Percentiles rank a stretch among this genome's conserved stretches.
These are phyloP conservation scores for Poecilia gillii DNA, from an alignment of 2,797 vertebrate genomes.

Conservation along the genomic window DNA sequence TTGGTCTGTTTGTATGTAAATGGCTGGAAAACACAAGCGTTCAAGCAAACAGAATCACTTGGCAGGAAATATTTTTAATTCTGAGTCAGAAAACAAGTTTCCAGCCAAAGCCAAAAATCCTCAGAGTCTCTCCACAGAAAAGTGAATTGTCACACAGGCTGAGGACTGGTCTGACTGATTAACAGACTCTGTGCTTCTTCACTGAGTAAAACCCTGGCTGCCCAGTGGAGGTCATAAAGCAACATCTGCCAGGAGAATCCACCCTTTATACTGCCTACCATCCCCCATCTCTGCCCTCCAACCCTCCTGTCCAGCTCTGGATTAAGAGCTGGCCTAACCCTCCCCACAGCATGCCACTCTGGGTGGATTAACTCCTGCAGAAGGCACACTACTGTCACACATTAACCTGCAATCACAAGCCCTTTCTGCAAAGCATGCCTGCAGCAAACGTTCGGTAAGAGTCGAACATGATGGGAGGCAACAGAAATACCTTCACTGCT, in stretches of 20 bases:
- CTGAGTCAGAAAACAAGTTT: neutral
- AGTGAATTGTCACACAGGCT: neutral
- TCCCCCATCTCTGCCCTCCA: constrained; percentile 2
- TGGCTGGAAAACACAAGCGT: neutral
- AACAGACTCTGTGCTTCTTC: neutral
- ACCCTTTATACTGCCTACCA: constrained; percentile 27
- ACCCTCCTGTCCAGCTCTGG: constrained; percentile 54
- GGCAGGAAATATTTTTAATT: neutral
- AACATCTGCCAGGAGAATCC: constrained; percentile 67
- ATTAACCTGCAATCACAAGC: constrained; percentile 60
- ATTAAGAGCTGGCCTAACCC: constrained; percentile 63
- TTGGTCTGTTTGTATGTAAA: neutral
- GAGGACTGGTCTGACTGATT: neutral
- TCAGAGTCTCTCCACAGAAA: neutral
- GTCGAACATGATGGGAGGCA: neutral
- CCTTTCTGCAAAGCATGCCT: constrained; percentile 11
- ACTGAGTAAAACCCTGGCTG: constrained; percentile 21
- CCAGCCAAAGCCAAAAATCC: neutral
- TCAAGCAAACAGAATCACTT: neutral
- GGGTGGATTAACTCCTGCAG: constrained; percentile 68
- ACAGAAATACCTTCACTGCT: neutral
- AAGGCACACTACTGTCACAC: constrained; percentile 60
- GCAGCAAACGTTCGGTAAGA: neutral
- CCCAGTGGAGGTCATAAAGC: constrained; percentile 51
- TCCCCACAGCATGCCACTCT: constrained; percentile 39